Evolutionary conservation across 2,888 invertebrate species (phyloP).

Genomic region (Drosophila hamatofila): DNA sequence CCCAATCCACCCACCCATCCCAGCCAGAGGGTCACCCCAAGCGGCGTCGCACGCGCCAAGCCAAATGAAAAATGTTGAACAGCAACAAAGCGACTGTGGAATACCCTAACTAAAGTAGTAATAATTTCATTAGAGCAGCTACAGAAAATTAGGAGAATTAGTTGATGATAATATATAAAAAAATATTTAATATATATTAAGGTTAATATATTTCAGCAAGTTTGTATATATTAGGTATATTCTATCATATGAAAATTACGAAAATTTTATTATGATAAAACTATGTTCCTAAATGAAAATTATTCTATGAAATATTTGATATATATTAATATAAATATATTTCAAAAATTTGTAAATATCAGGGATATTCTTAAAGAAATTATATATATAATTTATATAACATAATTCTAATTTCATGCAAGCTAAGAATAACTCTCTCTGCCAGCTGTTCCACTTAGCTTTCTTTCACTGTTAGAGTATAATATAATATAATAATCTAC

Average conservation of each 20-base stretch:
- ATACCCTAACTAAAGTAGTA: constrained; percentile 19
- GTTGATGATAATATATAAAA: neutral
- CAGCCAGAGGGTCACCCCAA: constrained; percentile 37
- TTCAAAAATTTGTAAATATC: too few species aligned
- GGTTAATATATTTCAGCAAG: neutral
- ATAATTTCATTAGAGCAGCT: neutral
- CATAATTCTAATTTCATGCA: too few species aligned
- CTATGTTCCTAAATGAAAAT: too few species aligned
- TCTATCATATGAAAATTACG: too few species aligned
- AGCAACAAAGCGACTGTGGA: neutral
- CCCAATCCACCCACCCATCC: constrained; percentile 13
- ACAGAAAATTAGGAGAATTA: too few species aligned
- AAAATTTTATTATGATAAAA: too few species aligned
- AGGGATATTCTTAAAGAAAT: neutral
- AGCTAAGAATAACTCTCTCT: too few species aligned
- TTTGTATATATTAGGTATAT: neutral
- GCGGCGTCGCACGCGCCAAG: constrained; percentile 55
- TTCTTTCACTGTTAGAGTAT: constrained; percentile 24
- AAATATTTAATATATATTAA: neutral
- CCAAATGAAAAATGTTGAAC: neutral
- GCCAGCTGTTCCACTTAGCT: neutral
- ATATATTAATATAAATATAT: neutral
- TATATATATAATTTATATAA: too few species aligned
- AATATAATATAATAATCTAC: constrained; percentile 75
- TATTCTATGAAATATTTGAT: neutral